Conservation (phyloP, 2,888 invertebrate species). For the Noctua fimbriata region DNA sequence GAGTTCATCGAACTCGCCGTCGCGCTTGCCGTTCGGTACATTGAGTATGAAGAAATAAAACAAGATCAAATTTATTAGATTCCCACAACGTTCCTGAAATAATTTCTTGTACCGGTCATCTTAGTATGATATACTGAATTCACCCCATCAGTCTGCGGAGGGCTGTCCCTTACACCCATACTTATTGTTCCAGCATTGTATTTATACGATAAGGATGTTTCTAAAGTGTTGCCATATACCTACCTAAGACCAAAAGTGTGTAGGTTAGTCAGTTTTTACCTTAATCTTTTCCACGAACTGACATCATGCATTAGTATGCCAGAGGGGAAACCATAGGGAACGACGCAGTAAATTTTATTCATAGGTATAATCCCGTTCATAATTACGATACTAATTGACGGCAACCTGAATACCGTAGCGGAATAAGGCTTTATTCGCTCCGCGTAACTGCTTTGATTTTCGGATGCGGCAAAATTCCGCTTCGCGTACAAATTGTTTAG, state of each 20-base stretch:
- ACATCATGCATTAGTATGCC: conserved; percentile 9
- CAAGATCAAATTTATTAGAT: no score
- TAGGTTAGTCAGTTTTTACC: neutral
- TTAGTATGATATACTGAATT: no score
- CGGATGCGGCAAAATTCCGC: conserved; percentile 31
- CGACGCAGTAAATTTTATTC: conserved; percentile 1
- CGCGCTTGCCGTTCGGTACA: no score
- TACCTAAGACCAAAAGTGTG: neutral
- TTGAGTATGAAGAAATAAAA: no score
- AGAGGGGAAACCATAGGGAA: neutral
- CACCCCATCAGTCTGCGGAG: no score
- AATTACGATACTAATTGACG: conserved; percentile 51
- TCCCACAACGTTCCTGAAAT: no score
- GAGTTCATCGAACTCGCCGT: no score
- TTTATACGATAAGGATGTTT: neutral
- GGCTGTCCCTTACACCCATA: no score
- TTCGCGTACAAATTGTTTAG: conserved; percentile 23
- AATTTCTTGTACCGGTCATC: no score
- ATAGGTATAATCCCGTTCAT: conserved; percentile 29
- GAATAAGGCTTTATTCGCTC: conserved; percentile 21
- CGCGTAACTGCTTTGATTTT: conserved; percentile 39
- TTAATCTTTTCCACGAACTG: neutral
- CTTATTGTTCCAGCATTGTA: neutral
- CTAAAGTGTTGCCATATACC: neutral
- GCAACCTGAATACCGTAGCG: conserved; percentile 19